A percentile compares a stretch with the other conserved stretches of the same genome.
Evolutionary conservation across 1,140 invertebrate genomes (phyloP).

Genomic region (Drosophila pallidifrons): DNA sequence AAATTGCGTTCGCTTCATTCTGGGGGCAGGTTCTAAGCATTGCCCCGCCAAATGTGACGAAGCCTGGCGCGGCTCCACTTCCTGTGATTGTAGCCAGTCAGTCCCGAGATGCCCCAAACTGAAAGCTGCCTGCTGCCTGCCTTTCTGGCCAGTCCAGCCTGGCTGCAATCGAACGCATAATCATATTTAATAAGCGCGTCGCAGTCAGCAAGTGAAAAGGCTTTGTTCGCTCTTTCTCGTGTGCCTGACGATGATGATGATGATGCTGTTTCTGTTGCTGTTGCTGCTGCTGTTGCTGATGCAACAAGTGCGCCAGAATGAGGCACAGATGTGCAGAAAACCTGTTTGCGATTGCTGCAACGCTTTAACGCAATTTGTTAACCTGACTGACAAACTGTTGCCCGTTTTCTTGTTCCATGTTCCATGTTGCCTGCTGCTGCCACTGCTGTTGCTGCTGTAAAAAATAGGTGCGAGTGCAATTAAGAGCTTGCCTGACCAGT

Average conservation of each 20-base stretch:
- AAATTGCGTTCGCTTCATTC: slow-evolving; percentile 19
- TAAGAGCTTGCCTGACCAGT: slow-evolving; percentile 68
- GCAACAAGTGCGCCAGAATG: slow-evolving; percentile 77
- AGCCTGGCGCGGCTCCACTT: slow-evolving; percentile 75
- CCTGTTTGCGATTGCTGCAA: slow-evolving; percentile 59
- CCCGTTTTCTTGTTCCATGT: slow-evolving; percentile 39
- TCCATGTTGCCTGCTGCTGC: slow-evolving; percentile 16
- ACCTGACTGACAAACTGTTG: slow-evolving; percentile 80
- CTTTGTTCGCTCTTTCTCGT: slow-evolving; percentile 13
- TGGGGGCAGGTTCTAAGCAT: slow-evolving; percentile 41
- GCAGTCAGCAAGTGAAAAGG: slow-evolving; percentile 54
- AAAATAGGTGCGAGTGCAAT: slow-evolving; percentile 77
- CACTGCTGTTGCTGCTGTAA: slow-evolving; percentile 31
- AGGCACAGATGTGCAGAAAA: slow-evolving; percentile 76
- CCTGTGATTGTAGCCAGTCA: slow-evolving; percentile 55
- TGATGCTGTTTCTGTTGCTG: slow-evolving; percentile 30
- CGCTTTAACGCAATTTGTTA: slow-evolving; percentile 80
- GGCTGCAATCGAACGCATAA: slow-evolving; percentile 78
- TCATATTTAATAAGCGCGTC: slow-evolving; percentile 81
- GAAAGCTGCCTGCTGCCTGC: slow-evolving; percentile 15
- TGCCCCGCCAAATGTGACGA: slow-evolving; percentile 75
- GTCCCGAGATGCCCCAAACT: slow-evolving; percentile 37
- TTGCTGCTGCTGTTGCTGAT: slow-evolving; percentile 38
- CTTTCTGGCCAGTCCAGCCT: background rate
- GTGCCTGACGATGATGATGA: slow-evolving; percentile 25